A percentile compares a stretch with the other conserved stretches of the same genome.
Conservation (phyloP, 1,140 invertebrate species). For the Paracyclopina nana region DNA sequence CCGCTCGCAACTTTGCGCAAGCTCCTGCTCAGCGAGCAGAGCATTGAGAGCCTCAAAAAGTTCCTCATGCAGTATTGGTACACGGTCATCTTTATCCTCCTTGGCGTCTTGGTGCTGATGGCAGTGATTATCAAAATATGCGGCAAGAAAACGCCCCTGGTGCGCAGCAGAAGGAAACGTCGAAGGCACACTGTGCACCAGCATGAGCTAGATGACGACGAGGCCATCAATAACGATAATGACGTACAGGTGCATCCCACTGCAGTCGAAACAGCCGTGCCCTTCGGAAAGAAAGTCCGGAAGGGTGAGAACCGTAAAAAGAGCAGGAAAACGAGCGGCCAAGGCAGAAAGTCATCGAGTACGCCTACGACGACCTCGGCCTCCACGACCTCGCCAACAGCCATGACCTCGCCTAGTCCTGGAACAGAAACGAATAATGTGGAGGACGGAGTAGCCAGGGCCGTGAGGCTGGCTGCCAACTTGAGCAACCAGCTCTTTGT, state of each 20-base stretch:
- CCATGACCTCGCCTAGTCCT: too few relatives aligned
- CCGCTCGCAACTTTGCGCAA: constrained; percentile 72
- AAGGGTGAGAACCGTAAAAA: constrained; percentile 11
- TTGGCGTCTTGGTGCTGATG: constrained; percentile 49
- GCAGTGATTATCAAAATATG: constrained; percentile 22
- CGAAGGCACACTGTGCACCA: background rate
- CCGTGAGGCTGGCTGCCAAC: constrained; percentile 5
- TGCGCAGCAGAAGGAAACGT: background rate
- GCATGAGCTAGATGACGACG: constrained; percentile 12
- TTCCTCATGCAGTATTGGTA: constrained; percentile 72
- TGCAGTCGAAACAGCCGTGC: constrained; percentile 3
- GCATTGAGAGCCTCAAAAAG: constrained; percentile 54
- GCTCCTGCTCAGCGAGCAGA: constrained; percentile 65
- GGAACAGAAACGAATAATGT: too few relatives aligned
- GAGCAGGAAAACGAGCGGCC: background rate
- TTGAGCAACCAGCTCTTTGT: constrained; percentile 7
- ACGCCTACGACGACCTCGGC: background rate
- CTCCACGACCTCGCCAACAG: too few relatives aligned
- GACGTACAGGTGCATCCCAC: constrained; percentile 12
- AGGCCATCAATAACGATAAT: too few relatives aligned
- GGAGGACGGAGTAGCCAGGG: background rate
- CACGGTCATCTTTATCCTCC: constrained; percentile 47
- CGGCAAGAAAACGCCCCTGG: constrained; percentile 14
- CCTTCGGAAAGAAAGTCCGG: constrained; percentile 2
- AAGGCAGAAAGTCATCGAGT: background rate